These are phyloP conservation scores for Paramisgurnus dabryanus DNA, from an alignment of 2,113 vertebrate species.

Conservation along the genomic window DNA sequence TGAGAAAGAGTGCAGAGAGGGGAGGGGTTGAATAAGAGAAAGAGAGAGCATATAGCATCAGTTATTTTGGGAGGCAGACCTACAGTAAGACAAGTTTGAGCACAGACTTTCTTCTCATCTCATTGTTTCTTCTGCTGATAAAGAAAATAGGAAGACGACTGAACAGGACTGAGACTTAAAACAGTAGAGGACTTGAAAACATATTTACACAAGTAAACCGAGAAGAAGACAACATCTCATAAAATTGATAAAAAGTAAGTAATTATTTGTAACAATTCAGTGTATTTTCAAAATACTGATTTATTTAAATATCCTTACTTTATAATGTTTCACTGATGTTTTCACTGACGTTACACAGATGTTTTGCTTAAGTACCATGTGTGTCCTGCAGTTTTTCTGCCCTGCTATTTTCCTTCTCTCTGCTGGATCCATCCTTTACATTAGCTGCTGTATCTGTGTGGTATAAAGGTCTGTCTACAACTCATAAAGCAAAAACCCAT, in stretches of 20 bases:
- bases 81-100: slow-evolving; percentile 19
- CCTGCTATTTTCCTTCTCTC: neutral
- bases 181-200: neutral
- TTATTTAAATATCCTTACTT: neutral
- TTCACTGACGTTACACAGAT: neutral
- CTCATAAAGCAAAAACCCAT: neutral
- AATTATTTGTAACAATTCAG: neutral
- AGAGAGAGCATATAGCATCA: slow-evolving; percentile 22
- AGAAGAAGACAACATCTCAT: slow-evolving; percentile 2
- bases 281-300: neutral
- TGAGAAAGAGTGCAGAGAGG: slow-evolving; percentile 10
- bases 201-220: neutral
- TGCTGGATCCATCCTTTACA: neutral
- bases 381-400: neutral
- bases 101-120: neutral
- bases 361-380: neutral
- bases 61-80: slow-evolving; percentile 21
- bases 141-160: slow-evolving; percentile 1
- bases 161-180: neutral
- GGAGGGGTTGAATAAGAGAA: slow-evolving; percentile 6
- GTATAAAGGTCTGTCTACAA: neutral
- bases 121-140: slow-evolving; percentile 24
- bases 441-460: neutral
- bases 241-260: neutral
- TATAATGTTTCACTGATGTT: neutral